These are phyloP conservation scores for Tinea trinotella DNA, from an alignment of 2,888 invertebrate species.

Conservation along the genomic window DNA sequence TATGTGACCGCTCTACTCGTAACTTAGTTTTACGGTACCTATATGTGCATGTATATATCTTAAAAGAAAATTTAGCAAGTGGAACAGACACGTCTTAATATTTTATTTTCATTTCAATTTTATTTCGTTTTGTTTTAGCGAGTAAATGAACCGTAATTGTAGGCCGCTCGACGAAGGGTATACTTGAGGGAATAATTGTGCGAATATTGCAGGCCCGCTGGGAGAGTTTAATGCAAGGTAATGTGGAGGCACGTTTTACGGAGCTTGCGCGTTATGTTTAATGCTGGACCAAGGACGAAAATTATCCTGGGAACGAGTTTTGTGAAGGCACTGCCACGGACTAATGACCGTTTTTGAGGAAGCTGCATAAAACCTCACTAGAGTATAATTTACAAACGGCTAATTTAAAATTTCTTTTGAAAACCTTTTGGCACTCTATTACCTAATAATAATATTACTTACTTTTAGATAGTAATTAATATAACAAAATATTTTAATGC, in stretches of 20 bases:
- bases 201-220: slow-evolving; percentile 58
- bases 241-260: background rate
- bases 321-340: slow-evolving; percentile 59
- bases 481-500: background rate
- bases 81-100: slow-evolving; percentile 46
- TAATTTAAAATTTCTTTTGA: background rate
- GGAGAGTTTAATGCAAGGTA: slow-evolving; percentile 64
- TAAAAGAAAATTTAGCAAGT: slow-evolving; percentile 40
- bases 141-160: slow-evolving; percentile 57
- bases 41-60: slow-evolving; percentile 7
- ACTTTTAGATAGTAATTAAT: background rate
- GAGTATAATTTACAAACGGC: background rate
- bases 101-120: slow-evolving; percentile 47
- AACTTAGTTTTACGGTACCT: background rate
- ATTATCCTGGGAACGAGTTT: slow-evolving; percentile 64
- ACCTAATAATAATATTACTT: background rate
- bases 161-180: slow-evolving; percentile 59
- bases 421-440: background rate
- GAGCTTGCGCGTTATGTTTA: slow-evolving; percentile 47
- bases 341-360: slow-evolving; percentile 41
- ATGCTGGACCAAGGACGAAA: slow-evolving; percentile 62
- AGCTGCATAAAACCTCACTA: background rate
- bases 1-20: background rate
- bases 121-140: slow-evolving; percentile 60
- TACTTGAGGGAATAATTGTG: slow-evolving; percentile 68